Conservation (phyloP, 2,797 vertebrate species). For the Hipposideros larvatus region DNA sequence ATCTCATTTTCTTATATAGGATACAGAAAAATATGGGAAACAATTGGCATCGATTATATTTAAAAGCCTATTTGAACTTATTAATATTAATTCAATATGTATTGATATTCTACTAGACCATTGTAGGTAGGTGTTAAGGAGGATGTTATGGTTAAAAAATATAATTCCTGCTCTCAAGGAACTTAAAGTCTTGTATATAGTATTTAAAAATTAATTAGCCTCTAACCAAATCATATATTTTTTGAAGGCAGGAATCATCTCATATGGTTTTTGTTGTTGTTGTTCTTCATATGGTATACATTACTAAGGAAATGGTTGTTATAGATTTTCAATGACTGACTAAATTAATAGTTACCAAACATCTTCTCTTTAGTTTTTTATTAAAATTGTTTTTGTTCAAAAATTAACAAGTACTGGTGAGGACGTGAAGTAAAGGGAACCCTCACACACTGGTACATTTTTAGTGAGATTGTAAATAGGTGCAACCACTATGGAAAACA, state of each 20-base stretch:
- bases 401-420: background rate
- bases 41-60: background rate
- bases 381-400: background rate
- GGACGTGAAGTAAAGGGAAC: background rate
- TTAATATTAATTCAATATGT: background rate
- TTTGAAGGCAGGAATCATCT: background rate
- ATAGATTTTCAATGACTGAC: background rate
- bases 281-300: background rate
- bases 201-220: background rate
- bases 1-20: background rate
- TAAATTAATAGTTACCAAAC: background rate
- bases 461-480: background rate
- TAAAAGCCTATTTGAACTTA: background rate
- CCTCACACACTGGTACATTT: background rate
- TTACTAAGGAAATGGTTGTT: background rate
- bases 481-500: background rate
- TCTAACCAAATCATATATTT: background rate
- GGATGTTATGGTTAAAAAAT: background rate
- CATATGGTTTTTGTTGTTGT: background rate
- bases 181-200: background rate
- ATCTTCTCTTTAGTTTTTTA: background rate
- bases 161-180: background rate
- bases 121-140: conserved; percentile 11
- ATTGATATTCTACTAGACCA: background rate
- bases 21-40: background rate